Base-by-base conservation (phyloP, 2,797 vertebrate genomes). In the Hypotaenidia okinawae region DNA sequence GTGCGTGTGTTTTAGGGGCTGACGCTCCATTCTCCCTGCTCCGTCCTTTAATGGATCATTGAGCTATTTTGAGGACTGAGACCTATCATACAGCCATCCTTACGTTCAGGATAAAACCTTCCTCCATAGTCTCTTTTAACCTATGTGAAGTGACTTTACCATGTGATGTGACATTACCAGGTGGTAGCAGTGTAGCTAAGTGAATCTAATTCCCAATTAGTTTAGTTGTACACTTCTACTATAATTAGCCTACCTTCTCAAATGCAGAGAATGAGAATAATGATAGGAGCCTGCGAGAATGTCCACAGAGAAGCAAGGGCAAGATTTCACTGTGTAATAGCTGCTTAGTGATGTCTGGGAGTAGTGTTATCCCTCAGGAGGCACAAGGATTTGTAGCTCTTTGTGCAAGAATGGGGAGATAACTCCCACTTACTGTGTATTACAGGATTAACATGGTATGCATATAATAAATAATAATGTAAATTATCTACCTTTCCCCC, bases 141-240 rank as follows among this genome's bases (percentile, higher is more conserved):
- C 13, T 59, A 8, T 43, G 9, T 45, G 22, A 73, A 79, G 28
- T 28, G 57, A 43, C 17, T 8, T 41, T 67, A n/a, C 16, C 32
- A 23, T 47, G 10, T 21, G 22, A 37, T 49, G 24, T 62, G 25
- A 52, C 0, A 0, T 24, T 76, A 57, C 37, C 28, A 55, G 19
- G 27, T 8, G 4, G 16, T 41, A 54, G 7, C 0, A 0, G 33
- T 47, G 57, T 37, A 69, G 13, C 2, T 79, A 33, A 24, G 3
- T 49, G 55, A 35, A 52, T 23, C 7, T 80, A 51, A 62, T 62
- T 82, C 22, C 18, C 2, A 35, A 10, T 74, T 74, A 86, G 28
- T 70, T 63, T 77, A 55, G 27, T 9, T 67, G 11, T 21, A 33
- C 16, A n/a, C 9, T 67, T 11, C 27, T 45, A 9, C 11, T 32